Percentiles rank a stretch among this genome's conserved stretches.
Conservation (phyloP, 2,888 invertebrate genomes). For the Endotricha flammealis region DNA sequence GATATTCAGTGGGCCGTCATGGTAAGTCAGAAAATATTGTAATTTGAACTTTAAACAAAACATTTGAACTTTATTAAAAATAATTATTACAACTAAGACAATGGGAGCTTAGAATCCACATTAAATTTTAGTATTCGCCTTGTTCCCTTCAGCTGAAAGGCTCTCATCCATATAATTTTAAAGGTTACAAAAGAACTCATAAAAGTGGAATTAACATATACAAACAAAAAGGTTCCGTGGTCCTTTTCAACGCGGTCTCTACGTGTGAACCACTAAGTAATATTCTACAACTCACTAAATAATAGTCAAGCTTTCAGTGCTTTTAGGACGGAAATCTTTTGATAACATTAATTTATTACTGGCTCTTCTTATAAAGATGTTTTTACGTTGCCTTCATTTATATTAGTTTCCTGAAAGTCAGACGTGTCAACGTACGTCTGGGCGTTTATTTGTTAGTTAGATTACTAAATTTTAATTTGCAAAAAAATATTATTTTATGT, state of each 20-base stretch:
- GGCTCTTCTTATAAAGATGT: no score
- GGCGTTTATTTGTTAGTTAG: no score
- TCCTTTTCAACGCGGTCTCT: conserved; percentile 14
- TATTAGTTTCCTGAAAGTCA: no score
- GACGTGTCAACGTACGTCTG: no score
- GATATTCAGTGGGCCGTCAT: conserved; percentile 21
- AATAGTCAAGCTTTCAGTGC: not conserved
- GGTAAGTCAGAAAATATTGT: conserved; percentile 17
- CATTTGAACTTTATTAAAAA: no score
- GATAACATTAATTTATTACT: no score
- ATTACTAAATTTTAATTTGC: no score
- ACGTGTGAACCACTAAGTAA: conserved; percentile 5
- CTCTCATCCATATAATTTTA: conserved; percentile 4
- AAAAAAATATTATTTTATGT: no score
- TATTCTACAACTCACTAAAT: not conserved
- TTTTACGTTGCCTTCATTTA: no score
- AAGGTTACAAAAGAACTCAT: not conserved
- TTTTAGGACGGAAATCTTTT: no score
- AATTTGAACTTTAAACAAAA: no score
- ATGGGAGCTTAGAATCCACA: not conserved
- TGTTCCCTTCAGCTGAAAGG: not conserved
- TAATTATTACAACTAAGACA: not conserved
- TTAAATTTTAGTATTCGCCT: not conserved
- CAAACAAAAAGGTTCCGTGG: not conserved
- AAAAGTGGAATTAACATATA: not conserved